These are phyloP conservation scores for Zeuzera pyrina DNA, from an alignment of 2,888 invertebrate genomes.

Conservation along the genomic window DNA sequence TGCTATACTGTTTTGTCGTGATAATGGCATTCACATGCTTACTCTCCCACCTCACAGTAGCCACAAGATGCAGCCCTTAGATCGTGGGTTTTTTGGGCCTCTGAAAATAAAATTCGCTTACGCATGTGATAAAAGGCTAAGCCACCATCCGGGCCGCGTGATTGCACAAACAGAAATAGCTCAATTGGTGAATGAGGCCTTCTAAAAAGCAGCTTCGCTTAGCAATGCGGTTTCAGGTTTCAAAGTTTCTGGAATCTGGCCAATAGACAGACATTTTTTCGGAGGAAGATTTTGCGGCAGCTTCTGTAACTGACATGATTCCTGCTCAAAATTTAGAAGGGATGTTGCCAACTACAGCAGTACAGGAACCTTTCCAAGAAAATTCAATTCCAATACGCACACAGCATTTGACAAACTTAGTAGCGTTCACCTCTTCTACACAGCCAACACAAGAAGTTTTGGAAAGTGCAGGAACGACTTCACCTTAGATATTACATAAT, in stretches of 20 bases:
- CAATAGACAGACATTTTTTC: conserved; percentile 3
- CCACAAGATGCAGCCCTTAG: conserved; percentile 2
- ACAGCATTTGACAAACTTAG: no score
- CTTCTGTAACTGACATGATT: conserved; percentile 5
- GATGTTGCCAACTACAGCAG: no score
- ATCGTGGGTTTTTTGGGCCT: not conserved
- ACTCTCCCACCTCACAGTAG: conserved; percentile 2
- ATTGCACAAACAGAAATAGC: not conserved
- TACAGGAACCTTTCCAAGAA: no score
- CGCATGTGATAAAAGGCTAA: not conserved
- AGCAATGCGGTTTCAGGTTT: conserved; percentile 11
- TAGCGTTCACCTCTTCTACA: no score
- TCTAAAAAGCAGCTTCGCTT: conserved; percentile 7
- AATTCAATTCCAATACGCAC: no score
- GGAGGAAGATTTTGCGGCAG: conserved; percentile 6
- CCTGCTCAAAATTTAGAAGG: not conserved
- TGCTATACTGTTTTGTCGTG: conserved; percentile 4
- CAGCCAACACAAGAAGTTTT: no score
- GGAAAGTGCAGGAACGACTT: no score
- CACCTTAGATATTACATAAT: no score
- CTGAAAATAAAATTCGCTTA: conserved; percentile 1
- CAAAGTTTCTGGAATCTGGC: conserved; percentile 8
- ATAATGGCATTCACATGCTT: conserved; percentile 1
- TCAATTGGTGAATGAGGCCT: not conserved
- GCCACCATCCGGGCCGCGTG: not conserved